These are phyloP conservation scores for Drosophila dives DNA, from an alignment of 2,888 invertebrate species.

Conservation along the genomic window DNA sequence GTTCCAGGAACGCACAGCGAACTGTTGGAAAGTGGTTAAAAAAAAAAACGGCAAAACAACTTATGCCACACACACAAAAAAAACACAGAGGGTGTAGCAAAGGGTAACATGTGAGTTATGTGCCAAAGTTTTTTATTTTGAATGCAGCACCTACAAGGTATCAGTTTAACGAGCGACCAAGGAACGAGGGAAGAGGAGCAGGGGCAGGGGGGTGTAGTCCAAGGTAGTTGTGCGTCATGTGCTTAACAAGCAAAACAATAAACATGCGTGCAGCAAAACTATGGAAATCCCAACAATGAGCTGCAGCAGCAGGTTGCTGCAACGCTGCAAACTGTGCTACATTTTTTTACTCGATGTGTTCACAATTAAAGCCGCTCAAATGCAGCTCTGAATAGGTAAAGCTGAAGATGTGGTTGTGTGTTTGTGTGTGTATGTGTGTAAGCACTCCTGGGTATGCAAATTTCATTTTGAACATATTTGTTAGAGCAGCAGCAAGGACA, in stretches of 20 bases:
- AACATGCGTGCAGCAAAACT: conserved; percentile 35
- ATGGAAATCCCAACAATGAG: conserved; percentile 26
- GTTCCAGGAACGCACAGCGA: conserved; percentile 1
- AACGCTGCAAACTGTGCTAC: conserved; percentile 65
- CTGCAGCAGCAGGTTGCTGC: conserved; percentile 21
- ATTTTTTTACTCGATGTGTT: conserved; percentile 18
- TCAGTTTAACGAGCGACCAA: conserved; percentile 35
- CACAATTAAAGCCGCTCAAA: conserved; percentile 62
- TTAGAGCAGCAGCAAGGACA: conserved; percentile 10
- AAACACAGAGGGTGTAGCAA: not conserved
- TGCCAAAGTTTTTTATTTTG: conserved; percentile 38
- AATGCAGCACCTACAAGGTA: conserved; percentile 47
- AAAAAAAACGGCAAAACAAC: conserved; percentile 35
- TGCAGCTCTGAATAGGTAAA: conserved; percentile 21
- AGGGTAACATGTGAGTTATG: conserved; percentile 41
- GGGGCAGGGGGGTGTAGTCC: not conserved
- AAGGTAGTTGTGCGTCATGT: conserved; percentile 10
- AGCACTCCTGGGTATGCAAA: conserved; percentile 69
- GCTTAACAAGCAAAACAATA: conserved; percentile 19
- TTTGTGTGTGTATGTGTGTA: conserved; percentile 28
- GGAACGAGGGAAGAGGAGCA: not conserved
- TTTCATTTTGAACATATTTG: conserved; percentile 58
- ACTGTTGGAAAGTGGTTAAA: not conserved
- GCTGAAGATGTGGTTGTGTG: conserved; percentile 9
- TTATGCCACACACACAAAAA: conserved; percentile 12